Evolutionary conservation across 2,113 vertebrate species (phyloP), one percentile per base, ranked within the genome.

Genomic region (Chascanopsetta lugubris): DNA sequence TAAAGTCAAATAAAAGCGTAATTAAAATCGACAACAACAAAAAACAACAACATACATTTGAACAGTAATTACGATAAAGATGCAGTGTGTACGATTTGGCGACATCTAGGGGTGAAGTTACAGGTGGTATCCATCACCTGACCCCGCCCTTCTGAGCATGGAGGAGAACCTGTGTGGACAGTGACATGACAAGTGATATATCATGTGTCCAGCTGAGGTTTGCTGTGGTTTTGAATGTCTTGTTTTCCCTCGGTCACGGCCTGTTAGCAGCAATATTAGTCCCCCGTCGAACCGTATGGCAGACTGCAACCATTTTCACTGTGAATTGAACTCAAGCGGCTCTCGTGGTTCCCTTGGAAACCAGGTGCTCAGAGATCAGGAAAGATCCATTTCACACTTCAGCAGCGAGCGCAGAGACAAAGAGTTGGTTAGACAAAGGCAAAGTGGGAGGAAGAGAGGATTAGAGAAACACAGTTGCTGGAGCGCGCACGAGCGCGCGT

Each of bases 271-370:
- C 60, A 57, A 77, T 61, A 47, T 79, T 63, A 75, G 77, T n/a
- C 74, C 71, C 56, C 53, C 32, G 32, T 61, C 75, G 59, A 50
- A 75, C 68, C 63, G 60, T 48, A 53, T 42, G 36, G 40, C 63
- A 64, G 60, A 64, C 15, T 30, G 57, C 46, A 36, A 66, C 63
- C 63, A 24, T 82, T 63, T 58, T 78, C 73, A 29, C 72, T 69
- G 73, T 83, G 83, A 77, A 85, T 86, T 58, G 68, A 74, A 79
- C 72, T 84, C 76, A 77, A 74, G 83, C 77, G 67, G 77, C 83
- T 87, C 73, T 74, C 72, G 62, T 61, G 77, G 90, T 92, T 92
- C 86, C 92, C 88, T 83, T 91, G 89, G 90, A 88, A 93, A 93
- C 90, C 87, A 85, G 88, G 85, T 89, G 80, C 84, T 87, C 69